Evolutionary conservation across 2,888 invertebrate genomes (phyloP), one percentile per base, ranked within the genome.

Genomic region (Miltochrista miniata): DNA sequence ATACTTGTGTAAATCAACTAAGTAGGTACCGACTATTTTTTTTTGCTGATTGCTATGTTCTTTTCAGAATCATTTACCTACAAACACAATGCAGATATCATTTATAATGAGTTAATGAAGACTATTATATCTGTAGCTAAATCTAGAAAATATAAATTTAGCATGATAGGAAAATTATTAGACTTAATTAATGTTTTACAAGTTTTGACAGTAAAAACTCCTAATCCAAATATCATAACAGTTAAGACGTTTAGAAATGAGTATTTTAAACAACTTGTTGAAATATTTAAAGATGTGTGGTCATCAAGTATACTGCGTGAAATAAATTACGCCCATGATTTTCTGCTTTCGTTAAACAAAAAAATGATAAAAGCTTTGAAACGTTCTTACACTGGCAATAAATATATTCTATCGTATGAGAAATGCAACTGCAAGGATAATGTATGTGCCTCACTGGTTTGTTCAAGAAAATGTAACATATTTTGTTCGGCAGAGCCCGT

Each of bases 281-380:
- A 57, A 4, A 72, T 86, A 48, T 89, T 81, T 52, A 70, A 76
- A 0, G 69, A 73, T 45, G 39, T 78, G 37, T 62, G 53, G 11
- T 61, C 62, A 1, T 35, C 49, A 4, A 56, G 40, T 29, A 38
- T 60, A 0, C 51, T 35, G 2, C 24, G 61, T 0, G 66, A 77
- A 45, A 53, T 78, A n/a, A 70, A 81, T 18, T 70, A 74, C 4
- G 58, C 64, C 11, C 82, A 81, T 54, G 15, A 62, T 7, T 80
- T 77, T 64, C 56, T 90, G 18, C n/a, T 68, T 7, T 48, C 64
- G 14, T 14, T 87, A 1, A 82, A 80, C 13, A 68, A 79, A 50
- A 77, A 82, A 39, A 61, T 89, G 37, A 61, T 82, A 2, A 51
- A 50, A 15, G 85, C 85, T 11, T 58, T 90, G 50, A 89, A 87